Evolutionary conservation across 2,113 vertebrate species (phyloP).

Genomic region (Engystomops pustulosus): DNA sequence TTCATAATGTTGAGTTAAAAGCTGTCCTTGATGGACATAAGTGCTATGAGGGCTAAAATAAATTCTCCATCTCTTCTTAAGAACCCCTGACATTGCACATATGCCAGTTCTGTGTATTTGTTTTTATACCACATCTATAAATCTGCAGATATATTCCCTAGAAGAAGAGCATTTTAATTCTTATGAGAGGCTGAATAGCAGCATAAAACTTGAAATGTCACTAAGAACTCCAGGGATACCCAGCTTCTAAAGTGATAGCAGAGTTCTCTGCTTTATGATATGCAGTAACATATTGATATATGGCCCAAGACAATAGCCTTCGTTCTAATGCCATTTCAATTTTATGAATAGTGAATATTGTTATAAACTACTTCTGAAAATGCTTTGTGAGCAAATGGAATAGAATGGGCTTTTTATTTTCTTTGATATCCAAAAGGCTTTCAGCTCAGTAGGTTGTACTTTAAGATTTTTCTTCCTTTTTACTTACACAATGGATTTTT

Average conservation of each 20-base stretch:
- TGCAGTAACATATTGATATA: conserved; percentile 63
- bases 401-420: conserved; percentile 66
- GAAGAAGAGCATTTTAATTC: conserved; percentile 63
- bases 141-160: conserved; percentile 58
- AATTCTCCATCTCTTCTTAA: background rate
- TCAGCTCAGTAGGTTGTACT: conserved; percentile 70
- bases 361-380: conserved; percentile 59
- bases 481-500: conserved; percentile 13
- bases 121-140: conserved; percentile 54
- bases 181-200: conserved; percentile 63
- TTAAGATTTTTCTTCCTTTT: conserved; percentile 59
- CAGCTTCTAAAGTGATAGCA: conserved; percentile 65
- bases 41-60: background rate
- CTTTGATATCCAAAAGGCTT: conserved; percentile 68
- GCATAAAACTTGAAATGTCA: conserved; percentile 72
- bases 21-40: background rate
- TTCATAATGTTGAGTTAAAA: background rate
- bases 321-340: conserved; percentile 68
- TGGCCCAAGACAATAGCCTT: conserved; percentile 70
- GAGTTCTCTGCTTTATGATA: conserved; percentile 71
- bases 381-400: conserved; percentile 44
- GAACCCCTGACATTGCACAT: background rate
- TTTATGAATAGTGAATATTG: conserved; percentile 70
- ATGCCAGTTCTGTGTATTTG: conserved; percentile 32
- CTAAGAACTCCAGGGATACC: conserved; percentile 67